Evolutionary conservation across 2,113 vertebrate species (phyloP).

Genomic region (Typhlomys cinereus): DNA sequence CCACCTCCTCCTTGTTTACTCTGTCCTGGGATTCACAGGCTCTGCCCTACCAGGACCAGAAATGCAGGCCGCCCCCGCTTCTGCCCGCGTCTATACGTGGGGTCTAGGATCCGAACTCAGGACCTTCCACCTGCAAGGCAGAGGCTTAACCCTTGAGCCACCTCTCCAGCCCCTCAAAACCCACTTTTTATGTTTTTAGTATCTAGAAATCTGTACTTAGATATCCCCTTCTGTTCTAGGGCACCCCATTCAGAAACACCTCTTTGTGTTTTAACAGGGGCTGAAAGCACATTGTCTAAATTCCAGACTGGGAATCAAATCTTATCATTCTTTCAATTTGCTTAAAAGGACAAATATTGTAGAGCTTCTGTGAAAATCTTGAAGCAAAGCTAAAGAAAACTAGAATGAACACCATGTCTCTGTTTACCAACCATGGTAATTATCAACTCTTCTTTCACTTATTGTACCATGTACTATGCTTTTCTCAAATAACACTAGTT

Average conservation of each 20-base stretch:
- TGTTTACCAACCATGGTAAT: not conserved
- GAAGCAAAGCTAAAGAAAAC: not conserved
- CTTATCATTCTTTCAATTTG: not conserved
- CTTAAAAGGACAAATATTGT: not conserved
- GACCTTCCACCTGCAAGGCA: too few species aligned
- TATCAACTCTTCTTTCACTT: slow-evolving; percentile 29
- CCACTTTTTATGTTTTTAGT: not conserved
- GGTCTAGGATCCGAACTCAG: too few species aligned
- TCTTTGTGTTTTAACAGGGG: slow-evolving; percentile 24
- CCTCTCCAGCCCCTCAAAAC: not conserved
- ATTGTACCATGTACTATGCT: not conserved
- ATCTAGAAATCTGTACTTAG: not conserved
- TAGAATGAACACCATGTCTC: not conserved
- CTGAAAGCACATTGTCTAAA: not conserved
- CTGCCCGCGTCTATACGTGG: too few species aligned
- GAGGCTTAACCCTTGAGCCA: too few species aligned
- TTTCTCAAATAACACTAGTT: not conserved
- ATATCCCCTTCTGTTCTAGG: not conserved
- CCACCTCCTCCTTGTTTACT: too few species aligned
- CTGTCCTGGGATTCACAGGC: too few species aligned
- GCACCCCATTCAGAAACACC: not conserved
- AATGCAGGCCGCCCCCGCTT: too few species aligned
- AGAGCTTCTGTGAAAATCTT: not conserved
- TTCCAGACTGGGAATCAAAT: not conserved
- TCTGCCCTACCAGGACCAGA: too few species aligned